A percentile compares a stretch with the other conserved stretches of the same genome.
These are phyloP conservation scores for Serilophus lunatus DNA, from an alignment of 2,113 vertebrate genomes.

Conservation along the genomic window DNA sequence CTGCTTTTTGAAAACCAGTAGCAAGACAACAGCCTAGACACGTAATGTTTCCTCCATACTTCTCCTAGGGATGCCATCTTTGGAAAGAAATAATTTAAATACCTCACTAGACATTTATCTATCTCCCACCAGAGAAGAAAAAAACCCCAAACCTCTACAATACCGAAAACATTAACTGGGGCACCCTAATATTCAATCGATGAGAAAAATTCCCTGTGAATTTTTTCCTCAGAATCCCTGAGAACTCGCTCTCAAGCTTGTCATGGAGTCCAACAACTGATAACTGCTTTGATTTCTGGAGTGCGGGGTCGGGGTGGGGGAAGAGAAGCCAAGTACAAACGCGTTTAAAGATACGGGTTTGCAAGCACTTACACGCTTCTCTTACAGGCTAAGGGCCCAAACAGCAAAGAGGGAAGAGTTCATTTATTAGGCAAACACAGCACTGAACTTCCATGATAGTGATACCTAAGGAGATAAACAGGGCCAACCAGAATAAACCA, in stretches of 20 bases:
- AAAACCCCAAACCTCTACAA: not conserved
- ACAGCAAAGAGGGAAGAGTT: not conserved
- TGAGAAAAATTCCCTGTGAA: not conserved
- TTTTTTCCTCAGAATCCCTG: too few relatives aligned
- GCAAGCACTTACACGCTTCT: not conserved
- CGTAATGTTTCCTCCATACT: not conserved
- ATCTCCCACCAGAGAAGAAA: not conserved
- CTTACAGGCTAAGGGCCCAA: not conserved
- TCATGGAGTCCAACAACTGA: not conserved
- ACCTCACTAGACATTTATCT: not conserved
- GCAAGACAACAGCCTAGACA: not conserved
- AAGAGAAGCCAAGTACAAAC: accelerated
- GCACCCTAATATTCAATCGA: not conserved
- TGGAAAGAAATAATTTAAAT: not conserved
- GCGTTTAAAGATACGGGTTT: not conserved
- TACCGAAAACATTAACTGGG: not conserved
- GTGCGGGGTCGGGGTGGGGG: accelerated
- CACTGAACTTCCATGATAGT: not conserved
- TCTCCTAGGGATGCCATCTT: not conserved
- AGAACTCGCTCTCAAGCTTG: not conserved
- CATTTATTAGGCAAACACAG: not conserved
- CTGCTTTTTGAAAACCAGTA: not conserved
- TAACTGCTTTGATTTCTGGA: not conserved
- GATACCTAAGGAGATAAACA: not conserved
- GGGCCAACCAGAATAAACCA: not conserved